Evolutionary conservation across 2,113 vertebrate genomes (phyloP), one percentile per base, ranked within the genome.

Genomic region (Ochotona princeps): DNA sequence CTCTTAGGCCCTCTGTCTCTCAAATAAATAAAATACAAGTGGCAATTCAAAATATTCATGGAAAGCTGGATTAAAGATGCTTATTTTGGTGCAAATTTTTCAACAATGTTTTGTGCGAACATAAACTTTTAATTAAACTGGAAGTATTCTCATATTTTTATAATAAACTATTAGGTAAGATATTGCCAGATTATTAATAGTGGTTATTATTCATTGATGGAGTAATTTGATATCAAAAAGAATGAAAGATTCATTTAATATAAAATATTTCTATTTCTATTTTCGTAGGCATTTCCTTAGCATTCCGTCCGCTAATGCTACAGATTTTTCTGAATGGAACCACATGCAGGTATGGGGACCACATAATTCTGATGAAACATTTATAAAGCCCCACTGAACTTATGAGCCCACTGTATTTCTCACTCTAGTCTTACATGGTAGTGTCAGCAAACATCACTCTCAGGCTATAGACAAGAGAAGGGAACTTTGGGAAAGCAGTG

Each of bases 321-420:
- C 10, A 13, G 32, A 38, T 3, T 76, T 82, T 61, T 28, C 51
- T 83, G 65, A 90, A 85, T 30, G 51, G 44, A 72, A 8, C 6
- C 10, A 73, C 21, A 32, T 15, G 25, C n/a, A 13, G 14, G 17
- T 3, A 4, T 72, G 26, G 47, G 26, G 51, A 44, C 15, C 38
- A 63, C 38, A 11, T 9, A 65, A 57, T 49, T 74, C 11, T 28
- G 57, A 73, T 1, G 14, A 69, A 75, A 21, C 30, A 60, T 25
- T 30, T 91, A 51, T 18, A 28, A 76, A 79, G 32, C 2, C 38
- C 69, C 44, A 11, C 4, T 25, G 38, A 76, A 65, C 35, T 30
- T 26, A n/a, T 0, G 20, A 73, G 8, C 12, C 65, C 11, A 4
- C 0, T 3, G 13, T 0, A 15, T 44, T 47, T 63, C 15, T 18